Conservation (phyloP, 2,113 vertebrate genomes). For the Neodontobutis hainanensis region DNA sequence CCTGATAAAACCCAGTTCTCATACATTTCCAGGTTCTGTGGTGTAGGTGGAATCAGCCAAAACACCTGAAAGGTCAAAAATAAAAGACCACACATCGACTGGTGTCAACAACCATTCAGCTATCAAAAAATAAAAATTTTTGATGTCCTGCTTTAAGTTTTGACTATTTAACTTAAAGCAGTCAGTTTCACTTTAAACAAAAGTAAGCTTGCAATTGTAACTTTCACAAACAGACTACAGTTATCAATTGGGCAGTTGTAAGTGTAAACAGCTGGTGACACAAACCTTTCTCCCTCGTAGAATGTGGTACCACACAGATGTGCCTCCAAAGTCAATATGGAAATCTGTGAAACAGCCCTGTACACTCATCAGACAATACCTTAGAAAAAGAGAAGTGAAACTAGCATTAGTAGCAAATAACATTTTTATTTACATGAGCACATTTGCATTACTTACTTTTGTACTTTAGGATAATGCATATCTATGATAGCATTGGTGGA, state of each 20-base stretch:
- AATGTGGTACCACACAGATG: conserved; percentile 98
- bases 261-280: not conserved
- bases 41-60: conserved; percentile 96
- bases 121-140: not conserved
- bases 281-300: conserved; percentile 94
- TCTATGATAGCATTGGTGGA: conserved; percentile 96
- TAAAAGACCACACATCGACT: conserved; percentile 4
- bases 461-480: conserved; percentile 99
- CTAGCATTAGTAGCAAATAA: not conserved
- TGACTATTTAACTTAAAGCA: no score
- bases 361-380: conserved; percentile 99
- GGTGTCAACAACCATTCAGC: conserved; percentile 2
- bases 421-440: not conserved
- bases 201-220: no score
- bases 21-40: conserved; percentile 96
- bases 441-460: conserved; percentile 84
- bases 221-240: no score
- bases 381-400: conserved; percentile 51
- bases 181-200: no score
- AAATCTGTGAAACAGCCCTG: conserved; percentile 99
- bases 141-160: no score
- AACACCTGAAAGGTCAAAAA: conserved; percentile 83
- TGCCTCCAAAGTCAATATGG: conserved; percentile 97
- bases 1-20: conserved; percentile 99
- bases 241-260: no score